Base-by-base conservation (phyloP, 2,888 invertebrate species). In the Pollenia angustigena region DNA sequence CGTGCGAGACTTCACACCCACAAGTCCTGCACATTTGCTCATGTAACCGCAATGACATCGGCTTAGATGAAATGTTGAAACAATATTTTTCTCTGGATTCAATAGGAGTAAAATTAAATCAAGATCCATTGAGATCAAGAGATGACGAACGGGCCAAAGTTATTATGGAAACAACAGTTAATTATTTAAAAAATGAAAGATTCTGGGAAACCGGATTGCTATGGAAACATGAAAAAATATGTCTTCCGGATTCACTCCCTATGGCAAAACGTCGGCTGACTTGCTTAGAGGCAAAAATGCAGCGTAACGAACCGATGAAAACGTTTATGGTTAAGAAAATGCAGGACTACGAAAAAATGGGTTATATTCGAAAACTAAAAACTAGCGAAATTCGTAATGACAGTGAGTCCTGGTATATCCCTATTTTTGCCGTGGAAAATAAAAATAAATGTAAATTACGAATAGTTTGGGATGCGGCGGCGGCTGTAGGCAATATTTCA, bases 161-260 rank as follows among this genome's bases (percentile, higher is more conserved):
- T 23, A 84, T 87, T 44, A 81, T 84, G 81, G 66, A 87, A 23
- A 52, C 18, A 10, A 11, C 72, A 60, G 54, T 81, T 42, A 84
- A 81, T 4, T 87, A 84, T 16, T 56, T 58, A 23, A 44, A 40
- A 10, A 46, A 14, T 10, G 75, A 85, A 46, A 85, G 75, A 50
- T 74, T 76, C 14, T 87, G 75, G 79, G 87, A 85, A 58, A 87
- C 80, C 1, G 78, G 85, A 12, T 40, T 87, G 9, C 32, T 82
- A 11, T 85, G 85, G 81, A 85, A 62, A 68, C 50, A 81, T 18
- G 40, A 81, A 48, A 44, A 40, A 52, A 18, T 84, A 42, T 40
- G 72, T 14, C 50, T 83, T n/a, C n/a, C 81, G 0, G 64, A 85
- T 78, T 83, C 83, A 14, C 23, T 80, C n/a, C 85, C n/a, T n/a